Evolutionary conservation across 2,888 invertebrate genomes (phyloP), one percentile per base, ranked within the genome.

Genomic region (Lamellibrachia satsuma): DNA sequence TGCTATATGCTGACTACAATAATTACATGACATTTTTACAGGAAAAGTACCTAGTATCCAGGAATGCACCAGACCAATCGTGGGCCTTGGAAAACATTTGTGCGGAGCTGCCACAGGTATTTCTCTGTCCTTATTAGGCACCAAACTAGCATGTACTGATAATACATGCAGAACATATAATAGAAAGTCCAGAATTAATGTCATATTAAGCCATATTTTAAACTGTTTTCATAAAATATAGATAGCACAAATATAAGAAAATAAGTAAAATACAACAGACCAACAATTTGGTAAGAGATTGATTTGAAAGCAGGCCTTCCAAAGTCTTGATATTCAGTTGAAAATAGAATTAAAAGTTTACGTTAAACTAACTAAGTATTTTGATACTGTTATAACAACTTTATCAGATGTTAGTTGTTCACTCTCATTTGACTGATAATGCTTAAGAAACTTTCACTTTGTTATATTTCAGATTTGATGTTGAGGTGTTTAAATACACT

Each of bases 41-140:
- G 96, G 95, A 39, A 94, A 94, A 92, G 95, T 96, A n/a, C 94
- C 94, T 4, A 94, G 94, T 90, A 94, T 96, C 52, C 92, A 94
- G 27, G 92, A 94, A 3, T 93, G 93, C 91, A 91, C 93, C n/a
- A 93, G 94, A 92, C 94, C 94, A 57, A 94, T 97, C 75, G 97
- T 98, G 91, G 98, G 98, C 0, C 97, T 98, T 52, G 98, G 98
- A 2, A 99, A 99, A 96, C 99, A 99, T 96, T 97, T 99, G 90
- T 99, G 99, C 96, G 99, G 99, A 0, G 97, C 97, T 55, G 99
- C 98, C 90, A 98, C 98, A 92, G 98, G 98, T 98, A 52, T 91
- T 91, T 91, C 90, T 90, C 1, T 90, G 7, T 91, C 91, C 15
- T 22, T 22, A 52, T 52, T 57, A 75, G 92, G 60, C 39, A 52